These are phyloP conservation scores for Umimayanthus kanabou DNA, from an alignment of 92 coral and sea anemone genomes.

Conservation along the genomic window DNA sequence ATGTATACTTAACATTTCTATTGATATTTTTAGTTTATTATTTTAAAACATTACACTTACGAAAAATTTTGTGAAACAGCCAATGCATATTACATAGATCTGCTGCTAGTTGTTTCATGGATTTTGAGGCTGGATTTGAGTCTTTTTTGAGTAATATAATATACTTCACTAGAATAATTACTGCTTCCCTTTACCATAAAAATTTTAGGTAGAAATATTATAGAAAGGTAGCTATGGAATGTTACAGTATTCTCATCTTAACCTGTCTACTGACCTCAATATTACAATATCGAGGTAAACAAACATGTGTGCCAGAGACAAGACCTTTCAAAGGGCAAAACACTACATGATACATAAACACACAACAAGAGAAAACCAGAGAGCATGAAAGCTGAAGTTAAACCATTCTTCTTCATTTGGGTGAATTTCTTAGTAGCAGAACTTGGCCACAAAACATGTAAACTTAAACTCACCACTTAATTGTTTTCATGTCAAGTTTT, in stretches of 20 bases:
- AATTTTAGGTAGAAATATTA: not conserved
- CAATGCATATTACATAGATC: not conserved
- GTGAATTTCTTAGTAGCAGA: slow-evolving; percentile 37
- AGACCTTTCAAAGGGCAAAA: slow-evolving; percentile 8
- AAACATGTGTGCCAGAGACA: slow-evolving; percentile 21
- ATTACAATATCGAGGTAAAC: slow-evolving; percentile 25
- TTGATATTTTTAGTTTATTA: not conserved
- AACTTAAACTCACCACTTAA: slow-evolving; percentile 33
- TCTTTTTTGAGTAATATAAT: no score
- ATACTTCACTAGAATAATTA: no score
- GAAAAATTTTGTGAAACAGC: not conserved
- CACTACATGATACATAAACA: slow-evolving; percentile 16
- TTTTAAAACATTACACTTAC: not conserved
- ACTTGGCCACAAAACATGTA: slow-evolving; percentile 45
- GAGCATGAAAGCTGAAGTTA: slow-evolving; percentile 17
- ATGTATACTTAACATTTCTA: no score
- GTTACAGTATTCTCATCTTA: not conserved
- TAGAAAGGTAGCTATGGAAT: slow-evolving; percentile 1
- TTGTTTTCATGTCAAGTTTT: slow-evolving; percentile 91
- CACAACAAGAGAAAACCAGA: slow-evolving; percentile 10
- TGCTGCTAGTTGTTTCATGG: not conserved
- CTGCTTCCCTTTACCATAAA: not conserved
- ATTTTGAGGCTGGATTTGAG: not conserved
- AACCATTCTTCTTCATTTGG: not conserved
- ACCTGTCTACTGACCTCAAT: slow-evolving; percentile 25